Percentiles rank a stretch among this genome's conserved stretches.
These are phyloP conservation scores for Aulostomus chinensis DNA, from an alignment of 2,797 vertebrate species.

Conservation along the genomic window DNA sequence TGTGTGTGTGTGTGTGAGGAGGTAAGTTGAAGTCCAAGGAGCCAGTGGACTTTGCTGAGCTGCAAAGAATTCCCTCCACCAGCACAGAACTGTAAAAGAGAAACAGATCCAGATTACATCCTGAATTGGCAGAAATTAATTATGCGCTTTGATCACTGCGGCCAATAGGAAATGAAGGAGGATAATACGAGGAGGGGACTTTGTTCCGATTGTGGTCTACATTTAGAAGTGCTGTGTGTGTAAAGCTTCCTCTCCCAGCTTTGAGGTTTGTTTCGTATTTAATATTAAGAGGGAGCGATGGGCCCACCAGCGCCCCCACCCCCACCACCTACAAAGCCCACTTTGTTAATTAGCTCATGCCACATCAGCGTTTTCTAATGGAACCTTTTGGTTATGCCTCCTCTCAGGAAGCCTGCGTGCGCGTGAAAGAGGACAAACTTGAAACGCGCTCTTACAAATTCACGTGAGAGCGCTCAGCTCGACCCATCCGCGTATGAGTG, in stretches of 20 bases:
- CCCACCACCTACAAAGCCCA: conserved; percentile 69
- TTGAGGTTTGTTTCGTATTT: conserved; percentile 65
- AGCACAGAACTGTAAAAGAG: conserved; percentile 13
- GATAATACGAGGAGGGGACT: conserved; percentile 54
- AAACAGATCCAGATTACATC: conserved; percentile 46
- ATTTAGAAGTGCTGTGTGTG: conserved; percentile 77
- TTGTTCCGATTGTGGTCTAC: conserved; percentile 69
- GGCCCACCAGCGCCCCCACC: background rate
- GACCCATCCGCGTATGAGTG: background rate
- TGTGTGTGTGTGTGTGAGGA: too few relatives aligned
- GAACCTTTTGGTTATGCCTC: conserved; percentile 84
- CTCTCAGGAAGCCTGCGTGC: conserved; percentile 57
- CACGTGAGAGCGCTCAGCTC: background rate
- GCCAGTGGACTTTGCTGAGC: background rate
- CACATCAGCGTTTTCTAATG: conserved; percentile 88
- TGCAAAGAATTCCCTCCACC: background rate
- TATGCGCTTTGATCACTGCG: conserved; percentile 76
- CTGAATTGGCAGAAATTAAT: conserved; percentile 77
- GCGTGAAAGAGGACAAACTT: background rate
- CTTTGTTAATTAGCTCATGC: conserved; percentile 88
- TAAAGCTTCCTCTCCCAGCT: conserved; percentile 64
- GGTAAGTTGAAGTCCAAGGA: too few relatives aligned
- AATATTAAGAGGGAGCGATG: conserved; percentile 61
- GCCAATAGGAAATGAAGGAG: conserved; percentile 66
- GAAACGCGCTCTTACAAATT: background rate